Evolutionary conservation across 2,113 vertebrate species (phyloP).

Genomic region (Forbesichthys papilliferus): DNA sequence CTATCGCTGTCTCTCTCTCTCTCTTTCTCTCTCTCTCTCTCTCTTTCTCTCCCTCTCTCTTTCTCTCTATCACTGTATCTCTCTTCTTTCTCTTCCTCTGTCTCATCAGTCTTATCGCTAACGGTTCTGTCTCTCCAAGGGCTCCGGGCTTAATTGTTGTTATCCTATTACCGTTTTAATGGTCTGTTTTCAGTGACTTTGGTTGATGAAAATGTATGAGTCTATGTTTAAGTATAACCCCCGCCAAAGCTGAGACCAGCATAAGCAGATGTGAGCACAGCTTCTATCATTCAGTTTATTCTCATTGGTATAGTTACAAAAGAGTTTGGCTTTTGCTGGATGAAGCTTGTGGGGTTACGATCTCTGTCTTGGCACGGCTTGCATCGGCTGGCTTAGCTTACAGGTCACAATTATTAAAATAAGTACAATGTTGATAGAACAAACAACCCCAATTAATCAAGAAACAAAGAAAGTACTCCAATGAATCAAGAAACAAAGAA

Average conservation of each 20-base stretch:
- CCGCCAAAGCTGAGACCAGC: constrained; percentile 25
- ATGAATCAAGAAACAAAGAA: constrained; percentile 40
- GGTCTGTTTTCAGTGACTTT: constrained; percentile 42
- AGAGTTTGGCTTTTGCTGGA: constrained; percentile 24
- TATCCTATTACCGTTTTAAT: constrained; percentile 62
- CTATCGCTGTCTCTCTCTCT: not conserved
- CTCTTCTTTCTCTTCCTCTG: not conserved
- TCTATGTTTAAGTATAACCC: constrained; percentile 25
- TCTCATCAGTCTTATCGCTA: constrained; percentile 42
- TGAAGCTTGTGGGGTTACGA: constrained; percentile 37
- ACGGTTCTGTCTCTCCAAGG: constrained; percentile 30
- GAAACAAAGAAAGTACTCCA: too few species aligned
- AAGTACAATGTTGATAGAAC: constrained; percentile 37
- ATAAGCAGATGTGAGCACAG: constrained; percentile 41
- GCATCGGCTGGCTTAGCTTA: constrained; percentile 30
- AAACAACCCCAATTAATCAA: constrained; percentile 43
- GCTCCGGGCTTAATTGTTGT: constrained; percentile 50
- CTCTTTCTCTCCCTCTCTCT: constrained; percentile 7
- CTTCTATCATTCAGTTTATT: constrained; percentile 9
- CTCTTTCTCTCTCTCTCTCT: too few species aligned
- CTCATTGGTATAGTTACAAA: constrained; percentile 22
- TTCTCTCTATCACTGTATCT: not conserved
- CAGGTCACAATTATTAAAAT: constrained; percentile 44
- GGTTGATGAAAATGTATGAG: constrained; percentile 54
- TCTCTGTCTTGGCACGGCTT: constrained; percentile 56